Percentiles rank a stretch among this genome's conserved stretches.
These are phyloP conservation scores for Zeuzera pyrina DNA, from an alignment of 2,888 invertebrate species.

Conservation along the genomic window DNA sequence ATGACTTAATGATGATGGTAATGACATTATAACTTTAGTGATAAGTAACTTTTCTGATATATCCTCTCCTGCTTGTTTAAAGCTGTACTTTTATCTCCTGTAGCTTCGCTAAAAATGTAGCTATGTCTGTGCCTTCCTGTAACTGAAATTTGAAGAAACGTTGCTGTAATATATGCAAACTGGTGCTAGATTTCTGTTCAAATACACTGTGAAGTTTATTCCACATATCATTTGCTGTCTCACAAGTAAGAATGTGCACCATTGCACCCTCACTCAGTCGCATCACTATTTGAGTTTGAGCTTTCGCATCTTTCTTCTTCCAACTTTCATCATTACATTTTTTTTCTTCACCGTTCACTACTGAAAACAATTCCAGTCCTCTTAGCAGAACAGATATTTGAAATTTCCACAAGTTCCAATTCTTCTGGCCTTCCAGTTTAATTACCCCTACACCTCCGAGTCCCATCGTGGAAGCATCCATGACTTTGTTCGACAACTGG, in stretches of 20 bases:
- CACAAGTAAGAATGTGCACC: conserved; percentile 11
- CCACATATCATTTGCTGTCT: conserved; percentile 15
- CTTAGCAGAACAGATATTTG: not conserved
- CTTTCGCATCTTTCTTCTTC: conserved; percentile 7
- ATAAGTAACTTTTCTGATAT: too few species aligned
- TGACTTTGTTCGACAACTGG: too few species aligned
- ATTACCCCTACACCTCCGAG: not conserved
- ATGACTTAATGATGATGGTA: too few species aligned
- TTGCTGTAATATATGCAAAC: conserved; percentile 21
- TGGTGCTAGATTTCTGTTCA: conserved; percentile 22
- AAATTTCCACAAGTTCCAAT: not conserved
- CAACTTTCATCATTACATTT: not conserved
- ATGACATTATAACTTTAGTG: too few species aligned
- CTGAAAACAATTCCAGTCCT: not conserved
- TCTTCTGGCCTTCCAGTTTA: not conserved
- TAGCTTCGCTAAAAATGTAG: too few species aligned
- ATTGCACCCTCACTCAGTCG: conserved; percentile 8
- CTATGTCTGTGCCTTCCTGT: too few species aligned
- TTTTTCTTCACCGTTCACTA: not conserved
- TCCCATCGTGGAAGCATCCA: too few species aligned
- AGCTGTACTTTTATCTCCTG: too few species aligned
- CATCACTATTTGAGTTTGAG: conserved; percentile 7
- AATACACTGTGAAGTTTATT: conserved; percentile 14
- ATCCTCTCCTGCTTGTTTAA: too few species aligned
- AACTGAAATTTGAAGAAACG: too few species aligned